Evolutionary conservation across 2,888 invertebrate genomes (phyloP), one percentile per base, ranked within the genome.

Genomic region (Heliconius ethilla): DNA sequence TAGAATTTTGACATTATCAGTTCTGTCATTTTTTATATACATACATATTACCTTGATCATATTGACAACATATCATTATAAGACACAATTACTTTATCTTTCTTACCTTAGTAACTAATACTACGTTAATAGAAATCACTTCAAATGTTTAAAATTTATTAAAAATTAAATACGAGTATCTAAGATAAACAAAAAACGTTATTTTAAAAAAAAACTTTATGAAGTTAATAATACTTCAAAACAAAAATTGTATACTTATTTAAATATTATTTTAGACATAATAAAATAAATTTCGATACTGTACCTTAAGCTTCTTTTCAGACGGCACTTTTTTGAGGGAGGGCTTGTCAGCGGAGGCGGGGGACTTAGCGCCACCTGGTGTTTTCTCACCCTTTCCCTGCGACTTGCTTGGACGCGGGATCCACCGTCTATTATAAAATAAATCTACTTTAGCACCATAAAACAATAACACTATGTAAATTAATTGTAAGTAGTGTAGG

Each of bases 321-420:
- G 97, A 97, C 81, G 96, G 96, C 85, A 96, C 96, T 91, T 98
- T 98, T 91, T 97, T 97, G 83, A 97, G 95, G 67, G 96, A 95
- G 7, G 95, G 92, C 82, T 95, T 93, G 45, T 96, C 95, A 25
- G 92, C 86, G 72, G 95, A 88, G 67, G 94, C 92, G 66, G 94
- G 90, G 65, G 92, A 89, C 79, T 91, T 92, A 10, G 89, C 87
- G 74, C 95, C 96, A 87, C 93, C 95, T 45, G 95, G 88, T 11
- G 95, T 89, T 87, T 98, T 98, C 87, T 98, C 97, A 82, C 97
- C 96, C 92, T 98, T 98, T 84, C 97, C 97, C 90, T 98, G 98
- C 84, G 98, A 98, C 75, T 99, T 99, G 83, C 98, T 84, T 80
- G 98, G 95, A 96, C 89, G 84, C 74, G 84, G 85, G 79, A 86